Percentiles rank a stretch among this genome's conserved stretches.
Evolutionary conservation across 2,113 vertebrate genomes (phyloP).

Genomic region (Coptodon rendalli): DNA sequence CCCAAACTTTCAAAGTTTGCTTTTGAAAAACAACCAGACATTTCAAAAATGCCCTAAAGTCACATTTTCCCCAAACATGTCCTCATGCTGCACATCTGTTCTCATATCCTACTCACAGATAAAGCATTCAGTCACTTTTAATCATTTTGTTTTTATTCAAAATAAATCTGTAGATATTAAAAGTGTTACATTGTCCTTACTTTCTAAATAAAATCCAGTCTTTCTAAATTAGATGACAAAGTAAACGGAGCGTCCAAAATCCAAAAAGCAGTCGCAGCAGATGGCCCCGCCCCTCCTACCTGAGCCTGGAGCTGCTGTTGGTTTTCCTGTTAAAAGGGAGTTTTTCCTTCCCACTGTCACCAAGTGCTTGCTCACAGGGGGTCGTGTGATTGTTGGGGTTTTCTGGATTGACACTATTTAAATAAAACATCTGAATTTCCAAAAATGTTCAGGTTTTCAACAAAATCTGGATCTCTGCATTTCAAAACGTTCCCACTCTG

Average conservation of each 20-base stretch:
- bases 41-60: background rate
- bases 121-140: background rate
- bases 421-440: background rate
- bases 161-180: background rate
- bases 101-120: background rate
- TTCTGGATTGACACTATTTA: background rate
- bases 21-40: background rate
- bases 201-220: background rate
- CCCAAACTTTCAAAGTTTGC: background rate
- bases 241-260: rapidly evolving
- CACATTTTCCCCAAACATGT: background rate
- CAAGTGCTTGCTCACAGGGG: rapidly evolving
- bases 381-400: rapidly evolving
- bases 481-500: background rate
- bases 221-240: background rate
- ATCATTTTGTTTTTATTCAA: background rate
- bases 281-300: background rate
- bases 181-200: rapidly evolving
- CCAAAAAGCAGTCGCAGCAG: rapidly evolving
- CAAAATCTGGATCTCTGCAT: background rate
- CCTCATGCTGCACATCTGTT: background rate
- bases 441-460: background rate
- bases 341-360: rapidly evolving
- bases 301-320: rapidly evolving
- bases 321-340: background rate